Percentiles rank a stretch among this genome's conserved stretches.
phyloP scores from a whole-genome alignment of 2,888 invertebrate genomes.

The Prostheceraeus crozeri region DNA sequence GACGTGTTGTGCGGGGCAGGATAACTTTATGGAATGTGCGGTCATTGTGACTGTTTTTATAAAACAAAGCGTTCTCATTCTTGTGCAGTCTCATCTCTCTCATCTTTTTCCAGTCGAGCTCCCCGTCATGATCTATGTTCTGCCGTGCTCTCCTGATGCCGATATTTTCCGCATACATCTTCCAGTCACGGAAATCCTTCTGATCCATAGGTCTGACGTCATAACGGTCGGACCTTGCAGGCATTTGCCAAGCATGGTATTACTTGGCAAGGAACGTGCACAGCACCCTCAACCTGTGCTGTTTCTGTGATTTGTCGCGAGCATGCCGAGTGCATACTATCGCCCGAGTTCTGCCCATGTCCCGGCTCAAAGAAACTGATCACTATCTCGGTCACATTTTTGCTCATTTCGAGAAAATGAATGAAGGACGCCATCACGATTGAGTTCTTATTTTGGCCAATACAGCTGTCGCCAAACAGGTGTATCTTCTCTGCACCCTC shows the following conservation, averaged over 20 bases:
- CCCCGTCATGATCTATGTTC: conserved; percentile 1
- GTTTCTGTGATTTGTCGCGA: conserved; percentile 10
- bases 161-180: conserved; percentile 21
- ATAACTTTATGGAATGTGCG: background rate
- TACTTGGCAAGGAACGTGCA: conserved; percentile 5
- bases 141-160: conserved; percentile 16
- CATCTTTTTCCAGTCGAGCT: conserved; percentile 25
- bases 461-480: conserved; percentile 30
- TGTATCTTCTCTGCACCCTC: background rate
- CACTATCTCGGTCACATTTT: background rate
- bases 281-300: conserved; percentile 12
- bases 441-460: conserved; percentile 31
- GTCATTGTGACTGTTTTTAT: conserved; percentile 27
- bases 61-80: conserved; percentile 22
- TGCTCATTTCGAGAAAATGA: background rate
- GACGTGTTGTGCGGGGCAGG: conserved; percentile 26
- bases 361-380: conserved; percentile 22
- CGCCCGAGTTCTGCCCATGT: conserved; percentile 26
- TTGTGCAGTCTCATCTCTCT: conserved; percentile 15
- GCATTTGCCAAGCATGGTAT: conserved; percentile 3
- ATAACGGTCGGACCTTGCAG: background rate
- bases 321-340: conserved; percentile 12
- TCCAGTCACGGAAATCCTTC: background rate
- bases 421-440: conserved; percentile 12
- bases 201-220: background rate